Base-by-base conservation (phyloP, 2,888 invertebrate species). In the Drosophila robusta region DNA sequence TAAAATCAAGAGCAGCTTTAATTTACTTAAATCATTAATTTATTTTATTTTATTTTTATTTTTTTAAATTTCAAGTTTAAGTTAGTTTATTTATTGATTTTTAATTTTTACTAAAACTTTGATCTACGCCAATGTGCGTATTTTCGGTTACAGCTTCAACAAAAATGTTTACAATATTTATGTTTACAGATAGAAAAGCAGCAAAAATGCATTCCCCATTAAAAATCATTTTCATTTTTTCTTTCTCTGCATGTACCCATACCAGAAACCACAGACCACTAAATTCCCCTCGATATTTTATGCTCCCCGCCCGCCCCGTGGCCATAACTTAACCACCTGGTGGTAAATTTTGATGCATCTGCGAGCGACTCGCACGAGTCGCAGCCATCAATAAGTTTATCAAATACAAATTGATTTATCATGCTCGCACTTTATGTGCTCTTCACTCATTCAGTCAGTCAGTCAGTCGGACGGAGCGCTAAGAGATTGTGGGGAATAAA, bases 321-420 rank as follows among this genome's bases (percentile, higher is more conserved):
- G 7, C 22, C 52, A 42, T 46, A 38, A 32, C 41, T 34, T 52
- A 45, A 29, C 29, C 32, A 44, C 16, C 54, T 45, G 41, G 50
- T 55, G 29, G 32, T 52, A 24, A 58, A 75, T 58, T 68, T 77
- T 69, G 73, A 77, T 72, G 78, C 68, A 79, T 79, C 60, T 54
- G 56, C 49, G 56, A 39, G 56, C 41, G 54, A 51, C 50, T 61
- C 50, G 44, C 44, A 58, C 54, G 67, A 68, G 63, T 60, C 34
- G 52, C 52, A 72, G 50, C 44, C 68, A 64, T 68, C 78, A 65
- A 80, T 78, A 78, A 80, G 58, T 78, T 75, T 77, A 80, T 78
- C 69, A 64, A 62, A 65, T 63, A 60, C 54, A 80, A 81, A 78
- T 78, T 78, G 78, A 78, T 78, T 78, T 78, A 78, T 78, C 78